These are phyloP conservation scores for Zophobas morio DNA, from an alignment of 1,140 invertebrate genomes.

Conservation along the genomic window DNA sequence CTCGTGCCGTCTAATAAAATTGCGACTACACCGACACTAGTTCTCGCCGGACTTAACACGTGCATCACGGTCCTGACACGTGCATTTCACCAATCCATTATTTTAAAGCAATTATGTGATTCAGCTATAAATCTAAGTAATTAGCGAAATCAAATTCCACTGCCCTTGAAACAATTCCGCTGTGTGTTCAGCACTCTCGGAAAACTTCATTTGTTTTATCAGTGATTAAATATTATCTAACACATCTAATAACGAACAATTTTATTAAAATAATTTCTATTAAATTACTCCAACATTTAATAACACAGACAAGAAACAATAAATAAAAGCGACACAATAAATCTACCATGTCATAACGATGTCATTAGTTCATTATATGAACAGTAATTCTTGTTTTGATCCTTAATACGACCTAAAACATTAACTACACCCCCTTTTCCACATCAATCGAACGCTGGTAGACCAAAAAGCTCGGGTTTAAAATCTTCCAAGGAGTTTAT, in stretches of 20 bases:
- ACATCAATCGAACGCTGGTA: conserved; percentile 68
- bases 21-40: no score
- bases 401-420: no score
- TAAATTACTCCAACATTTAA: neutral
- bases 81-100: no score
- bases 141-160: neutral
- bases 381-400: no score
- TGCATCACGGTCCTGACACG: no score
- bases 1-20: no score
- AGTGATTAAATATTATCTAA: conserved; percentile 4
- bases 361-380: no score
- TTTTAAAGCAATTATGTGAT: no score
- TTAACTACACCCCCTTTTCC: no score
- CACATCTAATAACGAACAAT: neutral
- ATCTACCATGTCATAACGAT: no score
- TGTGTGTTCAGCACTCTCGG: neutral
- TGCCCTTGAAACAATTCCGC: neutral
- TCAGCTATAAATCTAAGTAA: neutral
- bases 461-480: conserved; percentile 81
- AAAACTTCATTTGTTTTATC: neutral
- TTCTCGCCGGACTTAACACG: no score
- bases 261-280: conserved; percentile 15
- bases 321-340: neutral
- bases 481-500: conserved; percentile 83
- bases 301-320: neutral